A percentile compares a stretch with the other conserved stretches of the same genome.
Conservation (phyloP, 2,113 vertebrate species). For the Phocoena sinus region DNA sequence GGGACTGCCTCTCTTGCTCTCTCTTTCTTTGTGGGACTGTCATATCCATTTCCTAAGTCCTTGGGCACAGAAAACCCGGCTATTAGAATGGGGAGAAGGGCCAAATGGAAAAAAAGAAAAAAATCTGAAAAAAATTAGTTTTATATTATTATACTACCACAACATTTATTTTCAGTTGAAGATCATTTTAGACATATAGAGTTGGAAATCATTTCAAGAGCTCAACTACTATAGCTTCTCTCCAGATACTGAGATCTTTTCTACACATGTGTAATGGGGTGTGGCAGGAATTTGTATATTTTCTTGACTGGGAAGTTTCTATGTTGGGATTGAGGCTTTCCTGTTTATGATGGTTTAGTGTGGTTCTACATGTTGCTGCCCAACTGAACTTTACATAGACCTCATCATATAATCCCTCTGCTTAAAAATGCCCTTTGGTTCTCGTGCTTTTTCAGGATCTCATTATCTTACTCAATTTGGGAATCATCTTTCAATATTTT, state of each 20-base stretch:
- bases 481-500: background rate
- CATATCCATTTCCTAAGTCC: background rate
- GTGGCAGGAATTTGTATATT: background rate
- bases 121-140: background rate
- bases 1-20: rapidly evolving
- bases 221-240: background rate
- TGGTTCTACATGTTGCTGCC: background rate
- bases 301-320: background rate
- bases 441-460: background rate
- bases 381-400: background rate
- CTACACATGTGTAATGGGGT: rapidly evolving
- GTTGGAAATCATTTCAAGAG: background rate
- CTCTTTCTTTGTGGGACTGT: background rate
- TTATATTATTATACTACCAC: background rate
- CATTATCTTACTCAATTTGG: background rate
- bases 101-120: background rate
- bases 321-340: background rate
- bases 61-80: background rate
- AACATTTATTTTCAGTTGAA: background rate
- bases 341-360: background rate
- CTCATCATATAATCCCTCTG: background rate
- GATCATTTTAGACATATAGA: background rate
- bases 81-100: background rate
- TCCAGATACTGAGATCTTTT: background rate
- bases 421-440: background rate